Evolutionary conservation across 2,113 vertebrate species (phyloP).

Genomic region (Urocynchramus pylzowi): DNA sequence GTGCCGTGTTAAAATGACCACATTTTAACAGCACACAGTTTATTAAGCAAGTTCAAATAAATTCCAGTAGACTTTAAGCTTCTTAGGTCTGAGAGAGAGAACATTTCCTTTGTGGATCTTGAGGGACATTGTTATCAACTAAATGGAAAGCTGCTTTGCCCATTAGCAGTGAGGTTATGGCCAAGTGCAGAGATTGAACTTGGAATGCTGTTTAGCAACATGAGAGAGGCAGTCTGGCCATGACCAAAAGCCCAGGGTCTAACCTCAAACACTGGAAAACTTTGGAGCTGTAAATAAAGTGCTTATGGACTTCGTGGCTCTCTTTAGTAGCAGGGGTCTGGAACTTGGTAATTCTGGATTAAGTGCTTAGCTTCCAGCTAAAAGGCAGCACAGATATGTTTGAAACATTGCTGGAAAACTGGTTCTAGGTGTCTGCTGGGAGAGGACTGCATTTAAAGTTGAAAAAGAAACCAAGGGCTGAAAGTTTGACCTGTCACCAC

Average conservation of each 20-base stretch:
- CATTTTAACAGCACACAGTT: not conserved
- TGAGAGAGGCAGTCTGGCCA: not conserved
- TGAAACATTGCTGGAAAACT: not conserved
- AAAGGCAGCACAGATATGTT: not conserved
- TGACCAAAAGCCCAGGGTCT: not conserved
- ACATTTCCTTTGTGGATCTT: not conserved
- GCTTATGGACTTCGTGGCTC: not conserved
- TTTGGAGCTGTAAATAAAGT: not conserved
- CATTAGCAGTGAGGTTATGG: not conserved
- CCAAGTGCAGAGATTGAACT: not conserved
- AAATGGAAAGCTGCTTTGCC: not conserved
- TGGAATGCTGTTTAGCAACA: not conserved
- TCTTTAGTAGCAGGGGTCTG: not conserved
- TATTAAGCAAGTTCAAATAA: slow-evolving; percentile 16
- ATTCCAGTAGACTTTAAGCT: slow-evolving; percentile 15
- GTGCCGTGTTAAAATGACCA: not conserved
- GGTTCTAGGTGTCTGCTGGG: not conserved
- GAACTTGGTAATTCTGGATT: not conserved
- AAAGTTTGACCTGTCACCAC: not conserved
- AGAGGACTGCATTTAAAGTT: not conserved
- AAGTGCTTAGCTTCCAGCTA: not conserved
- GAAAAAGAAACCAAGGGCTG: not conserved
- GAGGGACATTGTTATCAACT: not conserved
- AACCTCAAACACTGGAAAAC: not conserved
- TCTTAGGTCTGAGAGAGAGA: not conserved